Evolutionary conservation across 2,888 invertebrate species (phyloP).

Genomic region (Mystacides longicornis): DNA sequence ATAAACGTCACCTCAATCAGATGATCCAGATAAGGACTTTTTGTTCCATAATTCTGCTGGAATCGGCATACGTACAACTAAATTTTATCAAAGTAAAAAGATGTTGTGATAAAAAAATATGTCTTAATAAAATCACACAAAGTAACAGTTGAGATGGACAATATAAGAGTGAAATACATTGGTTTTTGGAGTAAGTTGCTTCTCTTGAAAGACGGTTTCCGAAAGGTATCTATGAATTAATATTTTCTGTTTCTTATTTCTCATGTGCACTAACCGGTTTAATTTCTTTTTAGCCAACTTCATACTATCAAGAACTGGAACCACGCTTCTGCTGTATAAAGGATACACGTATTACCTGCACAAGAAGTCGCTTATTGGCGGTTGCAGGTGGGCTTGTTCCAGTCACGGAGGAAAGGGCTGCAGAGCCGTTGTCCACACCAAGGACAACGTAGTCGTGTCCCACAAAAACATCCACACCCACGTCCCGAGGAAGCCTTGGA

Average conservation of each 20-base stretch:
- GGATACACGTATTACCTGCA: slow-evolving; percentile 15
- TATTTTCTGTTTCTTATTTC: neutral
- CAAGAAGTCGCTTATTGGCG: slow-evolving; percentile 14
- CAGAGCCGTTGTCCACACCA: slow-evolving; percentile 33
- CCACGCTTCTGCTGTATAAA: slow-evolving; percentile 13
- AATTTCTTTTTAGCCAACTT: slow-evolving; percentile 12
- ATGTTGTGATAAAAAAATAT: no score
- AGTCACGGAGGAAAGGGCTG: slow-evolving; percentile 28
- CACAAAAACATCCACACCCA: slow-evolving; percentile 26
- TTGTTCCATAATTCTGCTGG: no score
- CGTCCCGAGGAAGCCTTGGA: slow-evolving; percentile 12
- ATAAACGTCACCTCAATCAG: no score
- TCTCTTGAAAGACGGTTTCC: no score
- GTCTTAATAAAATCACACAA: no score
- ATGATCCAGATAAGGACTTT: no score
- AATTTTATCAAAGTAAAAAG: no score
- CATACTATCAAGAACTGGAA: slow-evolving; percentile 14
- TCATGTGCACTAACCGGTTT: neutral
- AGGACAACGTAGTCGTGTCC: slow-evolving; percentile 28
- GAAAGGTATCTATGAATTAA: neutral
- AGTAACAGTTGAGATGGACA: no score
- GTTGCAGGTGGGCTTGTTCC: slow-evolving; percentile 30
- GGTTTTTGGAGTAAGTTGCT: no score
- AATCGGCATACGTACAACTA: no score
- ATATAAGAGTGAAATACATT: no score